Percentiles rank a stretch among this genome's conserved stretches.
Conservation (phyloP, 2,888 invertebrate genomes). For the Thereva unica region DNA sequence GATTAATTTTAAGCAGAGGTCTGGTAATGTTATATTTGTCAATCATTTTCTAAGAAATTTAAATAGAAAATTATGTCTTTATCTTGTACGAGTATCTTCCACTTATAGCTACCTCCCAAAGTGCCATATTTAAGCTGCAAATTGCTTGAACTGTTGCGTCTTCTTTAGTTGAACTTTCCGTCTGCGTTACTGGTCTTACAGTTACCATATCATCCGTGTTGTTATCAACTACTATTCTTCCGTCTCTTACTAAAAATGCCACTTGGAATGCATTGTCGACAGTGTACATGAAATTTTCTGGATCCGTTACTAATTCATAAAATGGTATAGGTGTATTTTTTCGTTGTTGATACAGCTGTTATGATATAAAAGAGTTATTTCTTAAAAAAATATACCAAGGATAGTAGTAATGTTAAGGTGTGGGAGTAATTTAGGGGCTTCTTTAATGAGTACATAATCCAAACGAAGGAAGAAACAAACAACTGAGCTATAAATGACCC, state of each 20-base stretch:
- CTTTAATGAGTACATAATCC: too few relatives aligned
- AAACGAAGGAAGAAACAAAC: too few relatives aligned
- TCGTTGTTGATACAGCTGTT: too few relatives aligned
- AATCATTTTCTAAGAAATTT: neutral
- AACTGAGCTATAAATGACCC: too few relatives aligned
- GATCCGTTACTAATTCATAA: neutral
- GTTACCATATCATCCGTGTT: neutral
- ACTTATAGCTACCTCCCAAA: neutral
- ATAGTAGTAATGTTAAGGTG: too few relatives aligned
- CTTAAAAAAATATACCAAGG: too few relatives aligned
- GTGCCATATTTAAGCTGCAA: neutral
- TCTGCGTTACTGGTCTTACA: neutral
- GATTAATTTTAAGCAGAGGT: neutral
- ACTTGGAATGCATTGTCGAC: neutral
- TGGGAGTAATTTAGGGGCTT: too few relatives aligned
- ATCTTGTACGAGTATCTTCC: neutral
- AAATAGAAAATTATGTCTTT: neutral
- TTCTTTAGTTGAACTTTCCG: neutral
- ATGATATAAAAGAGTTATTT: too few relatives aligned
- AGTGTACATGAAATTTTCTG: neutral
- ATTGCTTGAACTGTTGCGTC: neutral
- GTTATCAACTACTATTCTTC: neutral
- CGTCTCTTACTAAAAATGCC: neutral
- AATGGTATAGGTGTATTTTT: neutral
- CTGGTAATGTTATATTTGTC: neutral